These are phyloP conservation scores for Serrognathus titanus DNA, from an alignment of 2,888 invertebrate genomes.

Conservation along the genomic window DNA sequence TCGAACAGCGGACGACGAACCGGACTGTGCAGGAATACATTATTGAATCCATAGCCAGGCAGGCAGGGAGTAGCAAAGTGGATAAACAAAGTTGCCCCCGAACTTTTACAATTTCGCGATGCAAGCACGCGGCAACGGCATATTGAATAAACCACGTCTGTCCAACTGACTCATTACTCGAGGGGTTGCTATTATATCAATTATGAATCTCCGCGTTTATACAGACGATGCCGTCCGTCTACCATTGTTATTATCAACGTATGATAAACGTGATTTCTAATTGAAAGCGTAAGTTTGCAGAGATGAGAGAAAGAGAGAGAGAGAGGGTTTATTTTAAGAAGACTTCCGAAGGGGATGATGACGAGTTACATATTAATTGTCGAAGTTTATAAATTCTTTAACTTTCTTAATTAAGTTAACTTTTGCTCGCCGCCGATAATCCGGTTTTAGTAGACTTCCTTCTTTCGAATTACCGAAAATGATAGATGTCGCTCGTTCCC, in stretches of 20 bases:
- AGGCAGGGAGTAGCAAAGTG: slow-evolving; percentile 28
- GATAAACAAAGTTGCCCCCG: slow-evolving; percentile 35
- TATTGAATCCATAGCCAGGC: slow-evolving; percentile 22
- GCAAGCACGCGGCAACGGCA: slow-evolving; percentile 18
- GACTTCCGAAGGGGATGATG: no score
- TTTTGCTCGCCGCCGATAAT: no score
- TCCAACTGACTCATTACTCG: slow-evolving; percentile 46
- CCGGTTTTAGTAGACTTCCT: no score
- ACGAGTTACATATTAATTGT: no score
- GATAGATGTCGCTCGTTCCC: no score
- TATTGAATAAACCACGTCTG: slow-evolving; percentile 26
- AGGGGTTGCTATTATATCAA: slow-evolving; percentile 44
- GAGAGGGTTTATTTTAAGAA: no score
- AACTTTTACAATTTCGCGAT: slow-evolving; percentile 35
- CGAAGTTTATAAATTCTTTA: no score
- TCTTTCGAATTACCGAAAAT: no score
- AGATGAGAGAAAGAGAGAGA: no score
- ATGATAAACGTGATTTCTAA: slow-evolving; percentile 1
- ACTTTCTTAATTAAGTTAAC: no score
- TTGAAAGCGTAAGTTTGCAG: neutral
- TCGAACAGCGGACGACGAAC: neutral
- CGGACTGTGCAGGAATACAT: slow-evolving; percentile 24
- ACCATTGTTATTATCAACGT: slow-evolving; percentile 6
- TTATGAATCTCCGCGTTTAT: slow-evolving; percentile 36
- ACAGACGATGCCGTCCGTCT: slow-evolving; percentile 6